Percentiles rank a stretch among this genome's conserved stretches.
These are phyloP conservation scores for Borostomias antarcticus DNA, from an alignment of 2,797 vertebrate genomes.

Conservation along the genomic window DNA sequence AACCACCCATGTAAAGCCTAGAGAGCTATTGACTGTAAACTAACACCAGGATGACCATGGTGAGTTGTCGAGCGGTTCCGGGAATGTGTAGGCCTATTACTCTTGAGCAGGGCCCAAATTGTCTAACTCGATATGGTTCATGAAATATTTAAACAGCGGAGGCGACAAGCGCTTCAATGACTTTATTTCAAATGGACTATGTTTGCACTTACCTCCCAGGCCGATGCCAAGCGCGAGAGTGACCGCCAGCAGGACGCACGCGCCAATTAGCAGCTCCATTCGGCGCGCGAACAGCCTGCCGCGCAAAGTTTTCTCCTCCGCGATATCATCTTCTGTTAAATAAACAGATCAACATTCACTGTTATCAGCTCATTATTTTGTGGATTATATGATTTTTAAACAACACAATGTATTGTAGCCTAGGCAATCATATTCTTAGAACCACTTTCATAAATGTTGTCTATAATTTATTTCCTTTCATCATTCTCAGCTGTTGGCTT, in stretches of 20 bases:
- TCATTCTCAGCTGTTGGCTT: background rate
- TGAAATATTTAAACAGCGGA: slow-evolving; percentile 59
- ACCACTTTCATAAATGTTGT: no score
- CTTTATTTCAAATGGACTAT: slow-evolving; percentile 20
- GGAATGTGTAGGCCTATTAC: no score
- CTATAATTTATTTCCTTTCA: no score
- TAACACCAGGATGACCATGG: background rate
- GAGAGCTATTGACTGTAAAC: background rate
- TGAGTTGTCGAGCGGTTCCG: no score
- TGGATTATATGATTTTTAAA: no score
- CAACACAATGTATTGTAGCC: no score
- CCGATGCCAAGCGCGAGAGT: slow-evolving; percentile 67
- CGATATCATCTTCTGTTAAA: slow-evolving; percentile 54
- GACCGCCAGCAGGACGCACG: slow-evolving; percentile 37
- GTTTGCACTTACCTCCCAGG: slow-evolving; percentile 69
- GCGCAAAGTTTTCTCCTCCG: slow-evolving; percentile 57
- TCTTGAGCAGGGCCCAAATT: slow-evolving; percentile 11
- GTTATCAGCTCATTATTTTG: no score
- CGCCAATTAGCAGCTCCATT: slow-evolving; percentile 60
- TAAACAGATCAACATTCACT: no score
- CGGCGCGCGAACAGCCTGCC: slow-evolving; percentile 54
- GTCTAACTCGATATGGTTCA: slow-evolving; percentile 35
- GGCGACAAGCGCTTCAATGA: slow-evolving; percentile 13
- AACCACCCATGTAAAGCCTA: no score
- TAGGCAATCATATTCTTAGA: no score